These are phyloP conservation scores for Hypselothyrea guttata DNA, from an alignment of 2,888 invertebrate species.

Conservation along the genomic window DNA sequence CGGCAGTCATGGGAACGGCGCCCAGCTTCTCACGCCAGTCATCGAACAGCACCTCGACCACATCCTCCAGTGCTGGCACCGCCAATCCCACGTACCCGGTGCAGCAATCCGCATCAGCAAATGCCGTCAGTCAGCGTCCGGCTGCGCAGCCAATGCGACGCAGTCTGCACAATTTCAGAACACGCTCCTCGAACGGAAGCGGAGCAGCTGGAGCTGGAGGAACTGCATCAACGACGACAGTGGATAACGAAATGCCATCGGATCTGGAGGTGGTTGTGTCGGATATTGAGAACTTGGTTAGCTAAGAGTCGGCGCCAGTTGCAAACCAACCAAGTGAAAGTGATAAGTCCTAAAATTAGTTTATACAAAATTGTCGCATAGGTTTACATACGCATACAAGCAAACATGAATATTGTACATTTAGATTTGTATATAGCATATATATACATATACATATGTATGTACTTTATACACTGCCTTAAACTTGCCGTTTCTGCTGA, in stretches of 20 bases:
- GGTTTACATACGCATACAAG: slow-evolving; percentile 59
- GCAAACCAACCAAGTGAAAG: slow-evolving; percentile 73
- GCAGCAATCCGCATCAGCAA: slow-evolving; percentile 67
- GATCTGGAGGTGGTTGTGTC: slow-evolving; percentile 82
- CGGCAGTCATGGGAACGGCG: slow-evolving; percentile 20
- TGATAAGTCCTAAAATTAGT: slow-evolving; percentile 78
- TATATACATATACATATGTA: slow-evolving; percentile 54
- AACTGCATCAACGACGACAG: slow-evolving; percentile 28
- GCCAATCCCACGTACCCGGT: slow-evolving; percentile 24
- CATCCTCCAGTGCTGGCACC: slow-evolving; percentile 39
- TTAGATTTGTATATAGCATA: slow-evolving; percentile 40
- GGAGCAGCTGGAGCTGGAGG: slow-evolving; percentile 12
- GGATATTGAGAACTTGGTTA: slow-evolving; percentile 82
- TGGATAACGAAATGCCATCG: slow-evolving; percentile 77
- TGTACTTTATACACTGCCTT: slow-evolving; percentile 73
- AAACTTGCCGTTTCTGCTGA: slow-evolving; percentile 79
- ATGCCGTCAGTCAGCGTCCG: slow-evolving; percentile 55
- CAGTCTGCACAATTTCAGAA: slow-evolving; percentile 60
- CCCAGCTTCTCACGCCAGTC: slow-evolving; percentile 67
- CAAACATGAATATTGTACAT: slow-evolving; percentile 39
- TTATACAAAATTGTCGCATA: slow-evolving; percentile 73
- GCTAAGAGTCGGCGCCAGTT: slow-evolving; percentile 69
- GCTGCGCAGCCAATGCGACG: slow-evolving; percentile 30
- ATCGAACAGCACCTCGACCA: slow-evolving; percentile 66
- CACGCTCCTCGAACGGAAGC: slow-evolving; percentile 41